A percentile compares a stretch with the other conserved stretches of the same genome.
Conservation (phyloP, 2,888 invertebrate species). For the Mesorhabditis belari region DNA sequence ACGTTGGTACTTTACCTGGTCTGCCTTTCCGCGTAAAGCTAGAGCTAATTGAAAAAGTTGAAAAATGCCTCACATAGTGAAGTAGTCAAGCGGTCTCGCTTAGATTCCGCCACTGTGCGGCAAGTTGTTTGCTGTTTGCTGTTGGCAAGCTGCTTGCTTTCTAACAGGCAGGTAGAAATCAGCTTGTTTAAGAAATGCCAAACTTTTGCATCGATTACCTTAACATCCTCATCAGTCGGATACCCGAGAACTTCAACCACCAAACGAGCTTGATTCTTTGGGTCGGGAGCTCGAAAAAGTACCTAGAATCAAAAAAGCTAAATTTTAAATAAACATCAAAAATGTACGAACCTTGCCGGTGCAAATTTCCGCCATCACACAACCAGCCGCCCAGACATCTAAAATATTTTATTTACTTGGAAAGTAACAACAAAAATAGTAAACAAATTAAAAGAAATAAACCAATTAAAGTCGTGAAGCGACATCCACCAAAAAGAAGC, state of each 20-base stretch:
- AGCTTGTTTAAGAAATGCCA: too few species aligned
- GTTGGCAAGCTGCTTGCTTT: too few species aligned
- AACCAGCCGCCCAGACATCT: slow-evolving; percentile 44
- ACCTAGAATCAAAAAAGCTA: background rate
- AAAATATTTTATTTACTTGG: slow-evolving; percentile 4
- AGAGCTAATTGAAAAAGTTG: too few species aligned
- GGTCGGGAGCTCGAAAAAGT: background rate
- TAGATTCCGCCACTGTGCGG: too few species aligned
- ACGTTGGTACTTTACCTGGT: too few species aligned
- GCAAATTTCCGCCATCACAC: slow-evolving; percentile 35
- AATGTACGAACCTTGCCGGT: slow-evolving; percentile 2
- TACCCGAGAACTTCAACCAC: slow-evolving; percentile 37
- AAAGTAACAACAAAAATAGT: background rate
- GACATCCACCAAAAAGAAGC: slow-evolving; percentile 34
- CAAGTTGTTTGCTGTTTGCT: too few species aligned
- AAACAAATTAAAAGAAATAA: background rate
- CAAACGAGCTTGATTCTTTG: slow-evolving; percentile 8
- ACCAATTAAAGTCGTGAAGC: slow-evolving; percentile 34
- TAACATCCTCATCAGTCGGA: slow-evolving; percentile 35
- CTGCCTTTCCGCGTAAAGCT: too few species aligned
- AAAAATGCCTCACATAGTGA: too few species aligned
- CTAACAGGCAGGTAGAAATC: too few species aligned
- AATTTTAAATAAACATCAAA: background rate
- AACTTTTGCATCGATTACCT: slow-evolving; percentile 26
- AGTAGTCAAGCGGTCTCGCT: too few species aligned